phyloP scores from a whole-genome alignment of 2,797 vertebrate species.

The Apodemus agrarius region DNA sequence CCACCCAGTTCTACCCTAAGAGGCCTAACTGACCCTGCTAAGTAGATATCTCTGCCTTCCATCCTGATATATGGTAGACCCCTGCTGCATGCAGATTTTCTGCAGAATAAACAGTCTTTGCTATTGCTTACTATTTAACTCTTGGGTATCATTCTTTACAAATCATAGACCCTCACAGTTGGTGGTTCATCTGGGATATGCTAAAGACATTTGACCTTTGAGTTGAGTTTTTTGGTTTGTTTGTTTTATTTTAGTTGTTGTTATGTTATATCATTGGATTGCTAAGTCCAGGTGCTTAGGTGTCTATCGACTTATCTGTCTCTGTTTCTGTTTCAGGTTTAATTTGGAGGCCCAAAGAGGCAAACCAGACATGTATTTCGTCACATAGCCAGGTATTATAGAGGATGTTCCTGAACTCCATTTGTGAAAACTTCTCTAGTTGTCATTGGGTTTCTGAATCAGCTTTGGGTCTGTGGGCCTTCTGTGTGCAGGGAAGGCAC shows the following conservation, averaged over 20 bases:
- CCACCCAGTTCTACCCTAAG: not conserved
- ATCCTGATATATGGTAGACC: not conserved
- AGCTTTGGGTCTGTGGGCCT: not conserved
- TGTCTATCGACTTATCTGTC: not conserved
- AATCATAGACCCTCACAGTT: not conserved
- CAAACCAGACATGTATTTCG: not conserved
- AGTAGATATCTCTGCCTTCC: not conserved
- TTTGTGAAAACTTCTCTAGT: not conserved
- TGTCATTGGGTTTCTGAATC: not conserved
- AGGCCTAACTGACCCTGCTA: not conserved
- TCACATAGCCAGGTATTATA: not conserved
- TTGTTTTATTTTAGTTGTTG: too few species aligned
- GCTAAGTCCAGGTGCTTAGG: not conserved
- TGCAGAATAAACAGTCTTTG: not conserved
- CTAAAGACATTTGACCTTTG: not conserved
- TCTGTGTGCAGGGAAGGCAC: not conserved
- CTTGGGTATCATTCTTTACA: not conserved
- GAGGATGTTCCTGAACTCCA: not conserved
- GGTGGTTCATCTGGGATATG: not conserved
- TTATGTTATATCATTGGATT: not conserved
- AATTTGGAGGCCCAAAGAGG: not conserved
- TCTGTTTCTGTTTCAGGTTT: not conserved
- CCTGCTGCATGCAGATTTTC: not conserved
- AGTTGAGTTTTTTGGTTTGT: not conserved
- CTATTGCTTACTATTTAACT: not conserved